Base-by-base conservation (phyloP, 2,797 vertebrate genomes). In the Lepus oiostolus region DNA sequence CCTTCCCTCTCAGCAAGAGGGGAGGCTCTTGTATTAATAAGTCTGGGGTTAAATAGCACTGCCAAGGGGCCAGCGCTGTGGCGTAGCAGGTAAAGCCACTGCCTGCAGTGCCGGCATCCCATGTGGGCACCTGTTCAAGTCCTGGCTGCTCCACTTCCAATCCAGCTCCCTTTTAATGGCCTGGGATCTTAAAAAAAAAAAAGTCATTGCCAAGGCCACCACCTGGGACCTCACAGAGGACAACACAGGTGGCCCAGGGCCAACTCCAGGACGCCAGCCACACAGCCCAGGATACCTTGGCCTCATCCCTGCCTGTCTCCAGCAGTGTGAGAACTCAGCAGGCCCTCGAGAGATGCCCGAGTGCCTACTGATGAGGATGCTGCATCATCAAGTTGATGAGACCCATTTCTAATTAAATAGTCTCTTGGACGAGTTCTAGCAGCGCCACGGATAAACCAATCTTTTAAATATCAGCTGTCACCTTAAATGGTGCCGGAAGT, bases 181-280 rank as follows among this genome's bases (percentile, higher is more conserved):
- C 54, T 58, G 54, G 19, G 54, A 47, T 47, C 42, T 47, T 8
- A 47, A 47, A 47, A 47, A 47, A 47, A 47, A 47, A 47, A 42
- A 42, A 42, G 42, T 7, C 7, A 58, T 58, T 5, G 54, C 13
- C 54, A 68, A 79, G 76, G 38, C 52, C 16, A 60, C 17, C 4
- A 1, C 13, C 13, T 3, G 0, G 22, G 35, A 14, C 67, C 10
- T 14, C 19, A 24, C 26, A 5, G n/a, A 14, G 30, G 14, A 14
- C 54, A 14, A 8, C 26, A 22, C 2, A 21, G 60, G 35, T 67
- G 12, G 24, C 42, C 85, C 81, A 72, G 38, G 6, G 16, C 63
- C 2, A 21, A 5, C 47, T 26, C 14, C 16, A 5, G 54, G n/a
- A 26, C 1, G 0, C n/a, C 70, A 71, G 62, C 72, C 68, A 16